Evolutionary conservation across 2,888 invertebrate species (phyloP).

Genomic region (Hesperia comma): DNA sequence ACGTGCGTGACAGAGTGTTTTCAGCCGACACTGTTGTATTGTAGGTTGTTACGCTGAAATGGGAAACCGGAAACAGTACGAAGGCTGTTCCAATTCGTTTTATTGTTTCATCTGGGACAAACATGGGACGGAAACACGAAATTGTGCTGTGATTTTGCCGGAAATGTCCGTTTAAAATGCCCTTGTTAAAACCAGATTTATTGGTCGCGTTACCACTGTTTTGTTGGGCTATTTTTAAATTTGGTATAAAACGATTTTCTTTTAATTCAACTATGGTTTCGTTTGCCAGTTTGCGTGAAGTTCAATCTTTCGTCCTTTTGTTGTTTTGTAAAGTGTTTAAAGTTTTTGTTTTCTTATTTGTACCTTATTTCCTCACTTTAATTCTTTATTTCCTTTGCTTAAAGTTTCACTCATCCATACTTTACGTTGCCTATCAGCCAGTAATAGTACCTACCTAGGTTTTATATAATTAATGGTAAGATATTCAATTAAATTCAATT

Average conservation of each 20-base stretch:
- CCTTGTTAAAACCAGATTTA: constrained; percentile 29
- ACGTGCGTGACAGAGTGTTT: constrained; percentile 34
- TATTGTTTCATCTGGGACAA: constrained; percentile 37
- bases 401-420: too few relatives aligned
- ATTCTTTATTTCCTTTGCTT: background rate
- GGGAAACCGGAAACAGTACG: constrained; percentile 17
- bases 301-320: too few relatives aligned
- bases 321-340: too few relatives aligned
- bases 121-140: constrained; percentile 24
- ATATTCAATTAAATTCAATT: too few relatives aligned
- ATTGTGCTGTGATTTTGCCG: constrained; percentile 26
- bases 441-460: too few relatives aligned
- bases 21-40: constrained; percentile 27
- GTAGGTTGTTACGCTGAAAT: constrained; percentile 29
- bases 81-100: constrained; percentile 34
- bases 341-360: too few relatives aligned
- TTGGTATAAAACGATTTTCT: constrained; percentile 7
- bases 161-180: constrained; percentile 33
- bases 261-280: background rate
- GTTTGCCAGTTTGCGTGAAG: too few relatives aligned
- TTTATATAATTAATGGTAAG: too few relatives aligned
- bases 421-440: too few relatives aligned
- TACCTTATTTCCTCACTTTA: too few relatives aligned
- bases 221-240: constrained; percentile 13
- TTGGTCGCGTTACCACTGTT: constrained; percentile 10